Base-by-base conservation (phyloP, 2,888 invertebrate species). In the Euproctis similis region DNA sequence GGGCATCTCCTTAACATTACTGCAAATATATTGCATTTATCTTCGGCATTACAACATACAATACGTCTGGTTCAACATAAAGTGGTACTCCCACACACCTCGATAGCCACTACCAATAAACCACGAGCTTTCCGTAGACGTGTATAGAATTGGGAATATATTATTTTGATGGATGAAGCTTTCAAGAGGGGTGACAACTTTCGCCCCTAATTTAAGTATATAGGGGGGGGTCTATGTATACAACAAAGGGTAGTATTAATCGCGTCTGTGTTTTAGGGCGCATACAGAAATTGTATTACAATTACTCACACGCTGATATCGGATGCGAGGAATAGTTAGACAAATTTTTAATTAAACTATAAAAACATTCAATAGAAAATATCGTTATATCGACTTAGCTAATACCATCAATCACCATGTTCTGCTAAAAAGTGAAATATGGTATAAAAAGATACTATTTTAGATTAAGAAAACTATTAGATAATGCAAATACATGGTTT, bases 211-310 rank as follows among this genome's bases (percentile, higher is more conserved):
- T 49, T 44, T 49, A 32, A 40, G 41, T 36, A 34, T 36, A 43
- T 43, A 29, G 24, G 28, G 29, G 33, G 12, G 29, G 33, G 12
- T 8, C 24, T 16, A 13, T 23, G 42, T 37, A 12, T 28, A 36
- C 33, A 28, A 42, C 40, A 50, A 49, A 50, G 49, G 49, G 50
- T 44, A 35, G 46, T 36, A 46, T 46, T 49, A 46, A 50, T 50
- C 50, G 14, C 13, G 38, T 28, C 39, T 49, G 31, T 40, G 44
- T 49, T 49, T 35, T 34, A 46, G 40, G 42, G 36, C 23, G 31
- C 14, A 24, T 22, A 14, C 4, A 14, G 4, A 14, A 14, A 6
- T 14, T 6, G 4, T 4, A 6, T 14, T 14, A 14, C 14, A 14
- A 14, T 14, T 14, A 14, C 6, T 4, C 14, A 14, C 6, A 4